Evolutionary conservation across 2,797 vertebrate species (phyloP).

Genomic region (Falco concolor): DNA sequence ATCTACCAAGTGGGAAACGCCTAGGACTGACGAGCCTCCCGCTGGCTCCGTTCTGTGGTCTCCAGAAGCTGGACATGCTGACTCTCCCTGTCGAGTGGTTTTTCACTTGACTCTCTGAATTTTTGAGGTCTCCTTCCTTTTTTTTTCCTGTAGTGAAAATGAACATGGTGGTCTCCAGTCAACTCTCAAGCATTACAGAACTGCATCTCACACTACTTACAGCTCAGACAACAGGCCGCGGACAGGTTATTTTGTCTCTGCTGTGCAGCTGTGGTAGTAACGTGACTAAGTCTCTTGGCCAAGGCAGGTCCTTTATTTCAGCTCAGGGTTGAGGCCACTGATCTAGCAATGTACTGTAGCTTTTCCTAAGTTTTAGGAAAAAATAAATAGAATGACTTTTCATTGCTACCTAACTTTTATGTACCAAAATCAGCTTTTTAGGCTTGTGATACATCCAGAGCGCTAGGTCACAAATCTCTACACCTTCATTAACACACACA

Average conservation of each 20-base stretch:
- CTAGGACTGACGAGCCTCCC: background rate
- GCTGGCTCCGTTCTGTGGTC: background rate
- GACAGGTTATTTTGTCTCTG: background rate
- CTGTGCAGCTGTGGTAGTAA: conserved; percentile 25
- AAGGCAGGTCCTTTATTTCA: conserved; percentile 53
- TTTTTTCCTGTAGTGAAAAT: background rate
- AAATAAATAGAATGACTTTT: conserved; percentile 56
- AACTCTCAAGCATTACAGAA: conserved; percentile 13
- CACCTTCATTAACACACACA: conserved; percentile 34
- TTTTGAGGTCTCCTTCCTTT: background rate
- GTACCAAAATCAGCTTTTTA: conserved; percentile 62
- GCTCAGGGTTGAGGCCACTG: conserved; percentile 59
- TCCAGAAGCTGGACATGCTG: background rate
- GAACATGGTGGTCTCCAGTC: conserved; percentile 12
- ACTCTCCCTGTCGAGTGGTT: background rate
- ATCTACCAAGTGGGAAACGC: background rate
- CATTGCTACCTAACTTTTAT: conserved; percentile 51
- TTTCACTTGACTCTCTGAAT: background rate
- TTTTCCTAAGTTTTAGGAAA: conserved; percentile 54
- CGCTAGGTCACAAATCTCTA: conserved; percentile 18
- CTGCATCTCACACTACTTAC: background rate
- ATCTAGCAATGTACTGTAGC: conserved; percentile 62
- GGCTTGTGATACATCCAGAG: conserved; percentile 58
- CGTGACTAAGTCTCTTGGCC: conserved; percentile 29
- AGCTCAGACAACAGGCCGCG: background rate